Evolutionary conservation across 2,797 vertebrate species (phyloP), one percentile per base, ranked within the genome.

Genomic region (Cuculus canorus): DNA sequence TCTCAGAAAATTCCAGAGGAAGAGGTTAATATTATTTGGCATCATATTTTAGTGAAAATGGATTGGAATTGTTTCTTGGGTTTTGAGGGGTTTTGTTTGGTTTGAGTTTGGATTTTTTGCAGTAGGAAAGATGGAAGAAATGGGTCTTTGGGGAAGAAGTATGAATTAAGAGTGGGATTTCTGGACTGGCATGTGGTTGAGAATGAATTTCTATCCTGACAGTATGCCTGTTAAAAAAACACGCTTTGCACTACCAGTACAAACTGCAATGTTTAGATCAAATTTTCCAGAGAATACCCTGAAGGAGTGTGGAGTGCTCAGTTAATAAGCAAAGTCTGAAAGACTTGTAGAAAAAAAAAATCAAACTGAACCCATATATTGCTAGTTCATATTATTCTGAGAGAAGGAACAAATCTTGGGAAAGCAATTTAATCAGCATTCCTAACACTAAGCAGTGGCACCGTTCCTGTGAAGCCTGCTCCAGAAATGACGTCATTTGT

Each of bases 361-460:
- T 25, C 39, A 47, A 41, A 66, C 48, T 5, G 32, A 92, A 53
- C 12, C 37, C 14, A 3, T 41, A 52, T 52, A 66, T 66, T 82
- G 32, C 45, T 75, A 71, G 82, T 69, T 83, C 52, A 15, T 76
- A 41, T 70, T 90, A 66, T 86, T 90, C 39, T 41, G 47, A 90
- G 76, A 63, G 77, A 83, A 78, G 65, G 91, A 89, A 90, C 66
- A 79, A 63, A 60, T 88, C 90, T 93, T 90, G 68, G 33, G 91
- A 84, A 79, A 86, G 87, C 73, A n/a, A 24, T 92, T 94, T 84
- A 63, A 96, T 95, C 73, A 91, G 82, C 75, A 96, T 92, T 92
- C 91, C 54, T 33, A 41, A 52, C 91, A 73, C 33, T 79, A 23
- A 86, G 77, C 63, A 66, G 73, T 73, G 68, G 68, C 70, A 91